Base-by-base conservation (phyloP, 2,113 vertebrate genomes). In the Syngnathoides biaculeatus region DNA sequence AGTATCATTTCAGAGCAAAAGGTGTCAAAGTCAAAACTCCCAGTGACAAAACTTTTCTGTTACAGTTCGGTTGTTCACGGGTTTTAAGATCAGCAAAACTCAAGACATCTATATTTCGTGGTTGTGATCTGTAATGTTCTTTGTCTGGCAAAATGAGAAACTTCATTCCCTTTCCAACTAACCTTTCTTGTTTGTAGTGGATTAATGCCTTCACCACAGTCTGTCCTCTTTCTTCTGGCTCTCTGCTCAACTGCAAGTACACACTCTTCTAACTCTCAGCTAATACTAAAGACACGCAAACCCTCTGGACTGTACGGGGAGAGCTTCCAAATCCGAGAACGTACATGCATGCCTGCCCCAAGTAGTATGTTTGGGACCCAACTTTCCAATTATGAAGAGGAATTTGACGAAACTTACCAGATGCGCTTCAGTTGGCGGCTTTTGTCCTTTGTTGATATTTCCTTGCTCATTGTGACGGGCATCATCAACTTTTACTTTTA, bases 271-370 rank as follows among this genome's bases (percentile, higher is more conserved):
- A 92, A 93, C 87, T 73, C 79, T 84, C 88, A 66, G 74, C 89
- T 92, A 89, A 88, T 74, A 86, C 88, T 92, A 87, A 84, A 89
- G 79, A 80, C 79, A 83, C 81, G 83, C 75, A 87, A 76, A 84
- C 65, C 82, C 86, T 85, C 84, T 87, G 92, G 91, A 92, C 89
- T 82, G 85, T 84, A 88, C 72, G 81, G 81, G 81, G 78, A 87
- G 73, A 79, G 82, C 82, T 90, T 71, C 82, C 90, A 86, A 94
- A 88, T 73, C 78, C 68, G 84, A 87, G 91, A 91, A 80, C 90
- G 91, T 94, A 93, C 93, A 94, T 95, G 93, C 90, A 92, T 93
- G 93, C 93, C 93, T 95, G 93, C 89, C 77, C 72, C 73, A 42
- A 82, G 81, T 88, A 92, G 93, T 93, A 93, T 92, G 92, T 89